These are phyloP conservation scores for Calcarius ornatus DNA, from an alignment of 2,113 vertebrate species.

Conservation along the genomic window DNA sequence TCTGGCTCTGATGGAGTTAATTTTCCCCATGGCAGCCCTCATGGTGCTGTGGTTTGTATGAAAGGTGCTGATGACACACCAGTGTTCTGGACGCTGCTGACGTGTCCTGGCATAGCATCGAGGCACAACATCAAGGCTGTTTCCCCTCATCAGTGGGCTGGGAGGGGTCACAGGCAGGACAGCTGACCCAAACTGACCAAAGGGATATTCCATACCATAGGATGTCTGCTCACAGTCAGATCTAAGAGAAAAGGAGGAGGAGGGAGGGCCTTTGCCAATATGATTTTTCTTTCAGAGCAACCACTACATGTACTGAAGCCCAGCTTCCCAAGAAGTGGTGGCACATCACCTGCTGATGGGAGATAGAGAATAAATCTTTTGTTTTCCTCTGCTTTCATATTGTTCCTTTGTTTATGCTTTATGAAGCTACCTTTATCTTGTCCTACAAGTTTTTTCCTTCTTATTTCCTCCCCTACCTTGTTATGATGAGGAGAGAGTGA, in stretches of 20 bases:
- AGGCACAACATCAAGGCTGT: background rate
- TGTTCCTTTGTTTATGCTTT: background rate
- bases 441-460: background rate
- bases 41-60: background rate
- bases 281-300: background rate
- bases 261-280: background rate
- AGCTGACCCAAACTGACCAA: background rate
- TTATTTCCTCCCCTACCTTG: background rate
- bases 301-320: accelerated
- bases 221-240: background rate
- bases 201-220: background rate
- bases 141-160: background rate
- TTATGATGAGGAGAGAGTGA: background rate
- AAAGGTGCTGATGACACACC: background rate
- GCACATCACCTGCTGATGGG: background rate
- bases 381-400: background rate
- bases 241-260: background rate
- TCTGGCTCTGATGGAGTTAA: background rate
- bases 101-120: background rate
- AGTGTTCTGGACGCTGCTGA: background rate
- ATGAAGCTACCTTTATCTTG: background rate
- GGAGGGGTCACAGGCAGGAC: background rate
- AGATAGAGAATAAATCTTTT: background rate
- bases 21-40: background rate
- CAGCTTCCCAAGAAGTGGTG: background rate